Evolutionary conservation across 2,888 invertebrate species (phyloP).

Genomic region (Scrobipalpa atriplicella): DNA sequence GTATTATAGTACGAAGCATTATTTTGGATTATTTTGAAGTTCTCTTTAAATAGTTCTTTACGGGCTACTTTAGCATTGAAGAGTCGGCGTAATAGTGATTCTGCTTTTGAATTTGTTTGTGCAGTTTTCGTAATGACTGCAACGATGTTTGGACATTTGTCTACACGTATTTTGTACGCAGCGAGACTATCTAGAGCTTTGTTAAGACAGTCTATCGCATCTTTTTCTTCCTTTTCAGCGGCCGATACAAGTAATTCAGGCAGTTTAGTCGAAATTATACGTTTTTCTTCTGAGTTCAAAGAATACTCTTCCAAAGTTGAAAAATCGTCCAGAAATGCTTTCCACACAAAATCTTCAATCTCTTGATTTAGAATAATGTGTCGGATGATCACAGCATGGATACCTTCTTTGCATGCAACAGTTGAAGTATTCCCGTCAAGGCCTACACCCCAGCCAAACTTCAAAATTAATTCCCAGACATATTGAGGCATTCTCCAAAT

Average conservation of each 20-base stretch:
- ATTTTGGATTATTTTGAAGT: slow-evolving; percentile 49
- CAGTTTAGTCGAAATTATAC: slow-evolving; percentile 39
- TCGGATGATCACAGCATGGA: slow-evolving; percentile 61
- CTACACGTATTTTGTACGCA: slow-evolving; percentile 45
- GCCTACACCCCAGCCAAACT: slow-evolving; percentile 58
- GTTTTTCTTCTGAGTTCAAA: slow-evolving; percentile 47
- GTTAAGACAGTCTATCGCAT: slow-evolving; percentile 36
- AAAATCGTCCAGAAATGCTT: slow-evolving; percentile 50
- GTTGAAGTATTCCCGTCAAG: slow-evolving; percentile 54
- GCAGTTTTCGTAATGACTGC: slow-evolving; percentile 43
- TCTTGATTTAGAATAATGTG: slow-evolving; percentile 44
- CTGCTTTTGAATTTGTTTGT: slow-evolving; percentile 38
- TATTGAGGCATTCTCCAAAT: slow-evolving; percentile 58
- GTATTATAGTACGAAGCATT: slow-evolving; percentile 59
- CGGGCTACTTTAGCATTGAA: slow-evolving; percentile 52
- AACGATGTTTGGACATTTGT: slow-evolving; percentile 42
- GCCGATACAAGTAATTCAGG: slow-evolving; percentile 41
- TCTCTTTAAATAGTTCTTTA: slow-evolving; percentile 49
- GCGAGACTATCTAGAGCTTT: slow-evolving; percentile 49
- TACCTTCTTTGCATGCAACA: slow-evolving; percentile 56
- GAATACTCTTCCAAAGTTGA: slow-evolving; percentile 54
- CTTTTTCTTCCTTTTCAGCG: slow-evolving; percentile 32
- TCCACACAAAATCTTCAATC: slow-evolving; percentile 39
- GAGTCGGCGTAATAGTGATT: slow-evolving; percentile 44
- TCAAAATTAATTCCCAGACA: slow-evolving; percentile 53